These are phyloP conservation scores for Ciona savignyi DNA, from an alignment of 23 tunicate species.

Conservation along the genomic window DNA sequence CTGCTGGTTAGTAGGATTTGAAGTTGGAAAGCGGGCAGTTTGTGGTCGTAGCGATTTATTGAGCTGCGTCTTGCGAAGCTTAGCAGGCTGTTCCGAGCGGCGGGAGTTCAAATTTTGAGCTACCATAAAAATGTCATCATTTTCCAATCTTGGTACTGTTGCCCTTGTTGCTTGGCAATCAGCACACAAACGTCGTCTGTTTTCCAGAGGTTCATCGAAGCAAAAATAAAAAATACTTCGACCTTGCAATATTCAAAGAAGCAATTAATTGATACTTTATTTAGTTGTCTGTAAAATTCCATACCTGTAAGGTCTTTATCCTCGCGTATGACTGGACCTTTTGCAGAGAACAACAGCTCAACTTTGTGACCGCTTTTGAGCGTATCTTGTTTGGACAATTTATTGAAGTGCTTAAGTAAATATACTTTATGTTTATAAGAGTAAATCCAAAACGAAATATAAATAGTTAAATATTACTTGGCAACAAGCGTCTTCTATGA, in stretches of 20 bases:
- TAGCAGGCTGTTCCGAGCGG: background rate
- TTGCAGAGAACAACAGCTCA: slow-evolving; percentile 64
- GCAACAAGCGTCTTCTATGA: slow-evolving; percentile 72
- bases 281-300: background rate
- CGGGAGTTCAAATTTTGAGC: background rate
- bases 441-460: background rate
- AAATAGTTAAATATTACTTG: slow-evolving; percentile 19
- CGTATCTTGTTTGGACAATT: slow-evolving; percentile 46
- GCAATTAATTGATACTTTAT: slow-evolving; percentile 1
- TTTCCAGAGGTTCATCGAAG: slow-evolving; percentile 24
- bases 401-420: slow-evolving; percentile 50
- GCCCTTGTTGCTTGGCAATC: slow-evolving; percentile 1
- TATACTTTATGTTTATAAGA: background rate
- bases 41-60: background rate
- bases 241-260: slow-evolving; percentile 14
- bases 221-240: slow-evolving; percentile 72
- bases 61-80: background rate
- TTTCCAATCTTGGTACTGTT: background rate
- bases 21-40: background rate
- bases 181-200: slow-evolving; percentile 8
- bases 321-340: slow-evolving; percentile 77
- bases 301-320: slow-evolving; percentile 72
- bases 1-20: no score
- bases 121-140: background rate
- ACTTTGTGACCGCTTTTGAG: slow-evolving; percentile 24